A percentile compares a stretch with the other conserved stretches of the same genome.
phyloP scores from a whole-genome alignment of 35 echinoderm and acorn worm species.

The Acanthaster planci region DNA sequence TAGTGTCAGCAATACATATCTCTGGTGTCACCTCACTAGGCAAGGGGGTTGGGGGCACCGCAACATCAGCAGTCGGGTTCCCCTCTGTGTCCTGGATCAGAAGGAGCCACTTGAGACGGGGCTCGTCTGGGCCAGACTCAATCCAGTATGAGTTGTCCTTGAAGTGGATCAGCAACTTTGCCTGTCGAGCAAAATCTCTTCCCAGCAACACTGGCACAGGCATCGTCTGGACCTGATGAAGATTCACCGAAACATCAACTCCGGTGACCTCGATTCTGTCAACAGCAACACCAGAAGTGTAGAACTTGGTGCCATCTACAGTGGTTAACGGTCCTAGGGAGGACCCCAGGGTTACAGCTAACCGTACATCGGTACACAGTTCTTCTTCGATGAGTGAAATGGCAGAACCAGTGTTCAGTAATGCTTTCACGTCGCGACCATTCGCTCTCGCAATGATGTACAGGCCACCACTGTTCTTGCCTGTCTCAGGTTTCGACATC shows the following conservation, averaged over 20 bases:
- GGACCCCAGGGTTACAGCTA: slow-evolving; percentile 1
- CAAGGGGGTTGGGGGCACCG: no score
- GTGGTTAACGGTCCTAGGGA: neutral
- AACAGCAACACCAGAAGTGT: neutral
- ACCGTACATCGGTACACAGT: slow-evolving; percentile 27
- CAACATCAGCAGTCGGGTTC: neutral
- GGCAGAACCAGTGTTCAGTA: slow-evolving; percentile 45
- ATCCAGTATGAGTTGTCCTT: slow-evolving; percentile 29
- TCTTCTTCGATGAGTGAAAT: slow-evolving; percentile 27
- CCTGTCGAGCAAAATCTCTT: slow-evolving; percentile 30
- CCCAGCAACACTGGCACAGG: slow-evolving; percentile 45
- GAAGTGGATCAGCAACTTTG: slow-evolving; percentile 48
- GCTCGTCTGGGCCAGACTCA: slow-evolving; percentile 7
- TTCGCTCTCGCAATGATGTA: neutral
- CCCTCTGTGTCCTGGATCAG: neutral
- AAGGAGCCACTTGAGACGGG: slow-evolving; percentile 38
- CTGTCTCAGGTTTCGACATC: no score
- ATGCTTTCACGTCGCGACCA: slow-evolving; percentile 18
- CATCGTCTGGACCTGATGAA: slow-evolving; percentile 15
- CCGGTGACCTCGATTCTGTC: slow-evolving; percentile 21
- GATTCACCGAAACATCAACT: neutral
- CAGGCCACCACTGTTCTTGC: neutral
- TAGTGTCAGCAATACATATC: no score
- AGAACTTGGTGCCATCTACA: neutral
- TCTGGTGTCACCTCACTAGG: no score